phyloP scores from a whole-genome alignment of 2,797 vertebrate species.

The Pogonophryne albipinna region DNA sequence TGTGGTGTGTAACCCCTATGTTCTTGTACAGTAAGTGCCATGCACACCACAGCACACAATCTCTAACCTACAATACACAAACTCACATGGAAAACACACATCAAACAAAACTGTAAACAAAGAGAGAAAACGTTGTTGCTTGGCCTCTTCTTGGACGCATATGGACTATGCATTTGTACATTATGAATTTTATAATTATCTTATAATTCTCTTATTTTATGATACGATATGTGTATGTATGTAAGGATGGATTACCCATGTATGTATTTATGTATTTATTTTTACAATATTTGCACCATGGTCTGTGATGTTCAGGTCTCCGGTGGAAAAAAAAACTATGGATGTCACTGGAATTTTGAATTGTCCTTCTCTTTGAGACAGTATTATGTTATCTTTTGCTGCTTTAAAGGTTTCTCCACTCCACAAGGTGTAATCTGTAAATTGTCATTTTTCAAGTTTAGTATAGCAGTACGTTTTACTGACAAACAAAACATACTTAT shows the following conservation, averaged over 20 bases:
- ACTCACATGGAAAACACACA: slow-evolving; percentile 52
- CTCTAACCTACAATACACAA: slow-evolving; percentile 51
- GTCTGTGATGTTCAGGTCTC: slow-evolving; percentile 76
- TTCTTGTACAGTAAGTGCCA: slow-evolving; percentile 85
- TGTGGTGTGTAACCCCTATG: slow-evolving; percentile 79
- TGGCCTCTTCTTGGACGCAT: slow-evolving; percentile 78
- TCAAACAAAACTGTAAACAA: slow-evolving; percentile 52
- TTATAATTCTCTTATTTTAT: slow-evolving; percentile 87
- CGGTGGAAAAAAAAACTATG: slow-evolving; percentile 70
- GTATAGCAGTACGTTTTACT: slow-evolving; percentile 52
- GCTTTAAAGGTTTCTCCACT: slow-evolving; percentile 70
- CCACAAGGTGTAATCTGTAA: slow-evolving; percentile 84
- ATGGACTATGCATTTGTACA: slow-evolving; percentile 87
- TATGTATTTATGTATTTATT: slow-evolving; percentile 90
- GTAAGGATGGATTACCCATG: slow-evolving; percentile 80
- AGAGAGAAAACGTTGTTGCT: slow-evolving; percentile 52
- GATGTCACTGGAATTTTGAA: slow-evolving; percentile 80
- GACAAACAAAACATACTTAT: slow-evolving; percentile 53
- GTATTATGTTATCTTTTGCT: slow-evolving; percentile 77
- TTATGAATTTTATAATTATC: slow-evolving; percentile 85
- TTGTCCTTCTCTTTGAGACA: slow-evolving; percentile 68
- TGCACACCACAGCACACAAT: slow-evolving; percentile 78
- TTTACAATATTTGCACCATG: slow-evolving; percentile 84
- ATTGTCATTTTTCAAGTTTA: slow-evolving; percentile 71
- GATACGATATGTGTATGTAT: slow-evolving; percentile 84